These are phyloP conservation scores for Glyptemys insculpta DNA, from an alignment of 2,797 vertebrate species.

Conservation along the genomic window DNA sequence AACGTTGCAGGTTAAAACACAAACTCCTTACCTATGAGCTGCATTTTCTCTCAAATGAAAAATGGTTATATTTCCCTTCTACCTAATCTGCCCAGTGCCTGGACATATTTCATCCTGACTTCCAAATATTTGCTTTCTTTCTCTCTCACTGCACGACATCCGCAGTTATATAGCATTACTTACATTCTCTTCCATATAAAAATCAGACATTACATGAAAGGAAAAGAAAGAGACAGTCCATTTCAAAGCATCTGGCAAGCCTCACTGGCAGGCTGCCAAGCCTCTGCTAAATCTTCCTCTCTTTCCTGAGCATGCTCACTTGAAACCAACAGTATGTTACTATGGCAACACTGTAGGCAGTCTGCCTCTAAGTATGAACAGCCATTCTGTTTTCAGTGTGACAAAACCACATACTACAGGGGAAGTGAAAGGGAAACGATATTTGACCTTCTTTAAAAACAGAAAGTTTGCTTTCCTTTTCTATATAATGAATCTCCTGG, in stretches of 20 bases:
- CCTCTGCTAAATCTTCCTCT: conserved; percentile 83
- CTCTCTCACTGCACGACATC: conserved; percentile 76
- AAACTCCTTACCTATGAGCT: conserved; percentile 83
- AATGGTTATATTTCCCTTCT: conserved; percentile 80
- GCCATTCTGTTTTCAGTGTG: conserved; percentile 82
- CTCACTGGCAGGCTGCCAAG: conserved; percentile 87
- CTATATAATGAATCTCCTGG: neutral
- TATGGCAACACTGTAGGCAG: conserved; percentile 85
- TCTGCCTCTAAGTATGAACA: conserved; percentile 83
- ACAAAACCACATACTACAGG: conserved; percentile 67
- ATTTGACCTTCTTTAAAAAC: neutral
- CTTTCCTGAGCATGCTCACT: conserved; percentile 81
- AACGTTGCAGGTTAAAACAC: conserved; percentile 1
- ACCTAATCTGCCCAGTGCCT: conserved; percentile 80
- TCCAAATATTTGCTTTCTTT: conserved; percentile 74
- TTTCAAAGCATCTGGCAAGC: conserved; percentile 86
- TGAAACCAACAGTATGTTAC: conserved; percentile 82
- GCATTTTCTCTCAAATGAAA: conserved; percentile 82
- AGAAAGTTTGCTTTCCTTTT: neutral
- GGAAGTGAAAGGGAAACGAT: conserved; percentile 53
- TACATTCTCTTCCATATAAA: conserved; percentile 81
- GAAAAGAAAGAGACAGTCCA: conserved; percentile 83
- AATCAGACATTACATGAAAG: conserved; percentile 82
- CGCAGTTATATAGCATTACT: conserved; percentile 81
- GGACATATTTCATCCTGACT: conserved; percentile 80